Base-by-base conservation (phyloP, 1,140 invertebrate genomes). In the Sitodiplosis mosellana region DNA sequence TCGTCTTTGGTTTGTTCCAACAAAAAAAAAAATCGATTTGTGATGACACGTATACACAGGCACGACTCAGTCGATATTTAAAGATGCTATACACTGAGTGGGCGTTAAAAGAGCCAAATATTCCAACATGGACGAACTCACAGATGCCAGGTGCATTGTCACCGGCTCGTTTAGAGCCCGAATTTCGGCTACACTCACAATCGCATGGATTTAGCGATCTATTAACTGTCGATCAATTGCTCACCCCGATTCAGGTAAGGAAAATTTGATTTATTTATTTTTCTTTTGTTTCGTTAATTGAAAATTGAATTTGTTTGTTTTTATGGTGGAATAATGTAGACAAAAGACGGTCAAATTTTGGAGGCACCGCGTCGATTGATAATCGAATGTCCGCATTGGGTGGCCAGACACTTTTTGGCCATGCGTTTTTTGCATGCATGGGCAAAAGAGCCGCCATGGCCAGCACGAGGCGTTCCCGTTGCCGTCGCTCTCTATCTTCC, bases 391-490 rank as follows among this genome's bases (percentile, higher is more conserved):
- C 67, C 68, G 15, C 59, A 71, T 17, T 70, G 72, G 49, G 69
- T 65, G 51, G 70, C 70, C 14, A 67, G 71, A 44, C 72, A 68
- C 7, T 68, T 69, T 1, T 57, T 74, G 1, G 67, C 66, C 17
- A 59, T 74, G 15, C 64, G 67, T 14, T 55, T 74, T 3, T 60
- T 74, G 3, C 66, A 72, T 53, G 68, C 71, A 21, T 75, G 73
- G 72, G 69, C 69, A 2, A 66, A 59, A 46, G 52, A 49, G 40
- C 14, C 66, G 67, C 51, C 63, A 58, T 46, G 68, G 69, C 15
- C 67, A 20, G 33, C 61, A 37, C 50, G 50, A 27, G 59, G 59
- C 46, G 65, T 63, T 10, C 51, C 54, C 6, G 53, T 61, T 6
- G 60, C 64, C 5, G 47, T 70, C 50, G 65, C 69, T 5, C 64